phyloP scores from a whole-genome alignment of 1,140 invertebrate species.

The Araneus ventricosus region DNA sequence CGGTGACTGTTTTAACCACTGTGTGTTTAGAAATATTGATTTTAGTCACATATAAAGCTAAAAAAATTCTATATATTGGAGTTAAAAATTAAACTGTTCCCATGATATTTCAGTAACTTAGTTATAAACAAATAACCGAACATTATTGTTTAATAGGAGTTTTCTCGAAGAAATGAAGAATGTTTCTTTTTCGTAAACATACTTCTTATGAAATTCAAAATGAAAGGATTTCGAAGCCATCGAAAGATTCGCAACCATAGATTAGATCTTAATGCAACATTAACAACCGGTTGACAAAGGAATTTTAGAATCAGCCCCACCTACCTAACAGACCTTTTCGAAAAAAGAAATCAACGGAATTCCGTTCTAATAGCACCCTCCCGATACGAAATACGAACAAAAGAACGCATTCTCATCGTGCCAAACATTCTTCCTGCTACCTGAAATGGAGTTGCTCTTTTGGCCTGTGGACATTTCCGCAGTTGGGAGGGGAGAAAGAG shows the following conservation, averaged over 20 bases:
- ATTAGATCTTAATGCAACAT: conserved; percentile 6
- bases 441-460: background rate
- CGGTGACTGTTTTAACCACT: no score
- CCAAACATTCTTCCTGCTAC: conserved; percentile 44
- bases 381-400: conserved; percentile 42
- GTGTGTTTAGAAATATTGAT: no score
- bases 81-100: no score
- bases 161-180: no score
- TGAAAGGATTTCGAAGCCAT: background rate
- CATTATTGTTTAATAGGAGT: no score
- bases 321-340: background rate
- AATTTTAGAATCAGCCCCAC: background rate
- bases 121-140: no score
- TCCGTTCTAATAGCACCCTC: conserved; percentile 49
- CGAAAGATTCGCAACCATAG: background rate
- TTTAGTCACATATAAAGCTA: no score
- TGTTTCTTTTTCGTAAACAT: no score
- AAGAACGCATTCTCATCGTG: conserved; percentile 43
- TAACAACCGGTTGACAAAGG: conserved; percentile 56
- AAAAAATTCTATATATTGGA: no score
- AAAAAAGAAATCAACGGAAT: conserved; percentile 27
- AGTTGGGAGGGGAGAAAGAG: background rate
- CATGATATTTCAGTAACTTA: no score
- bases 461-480: conserved; percentile 17
- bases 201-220: no score